phyloP scores from a whole-genome alignment of 2,888 invertebrate genomes.

The Drosophila kanekoi region DNA sequence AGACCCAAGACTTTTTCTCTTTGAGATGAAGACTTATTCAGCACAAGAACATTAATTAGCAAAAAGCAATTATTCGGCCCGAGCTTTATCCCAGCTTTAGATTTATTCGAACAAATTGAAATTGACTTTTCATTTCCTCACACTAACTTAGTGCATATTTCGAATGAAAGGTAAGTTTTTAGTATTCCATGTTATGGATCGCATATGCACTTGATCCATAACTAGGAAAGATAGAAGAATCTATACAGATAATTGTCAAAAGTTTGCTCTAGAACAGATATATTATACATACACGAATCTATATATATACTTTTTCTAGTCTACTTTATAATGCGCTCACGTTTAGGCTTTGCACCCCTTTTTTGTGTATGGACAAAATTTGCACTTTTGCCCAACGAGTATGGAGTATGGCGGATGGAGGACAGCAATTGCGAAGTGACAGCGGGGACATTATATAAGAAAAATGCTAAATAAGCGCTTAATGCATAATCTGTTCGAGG shows the following conservation, averaged over 20 bases:
- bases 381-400: conserved; percentile 22
- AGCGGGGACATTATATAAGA: conserved; percentile 62
- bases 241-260: too few relatives aligned
- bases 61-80: conserved; percentile 82
- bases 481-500: conserved; percentile 79
- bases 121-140: conserved; percentile 45
- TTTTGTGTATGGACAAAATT: conserved; percentile 34
- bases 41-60: conserved; percentile 84
- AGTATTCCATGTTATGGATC: background rate
- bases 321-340: conserved; percentile 18
- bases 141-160: conserved; percentile 32
- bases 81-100: conserved; percentile 39
- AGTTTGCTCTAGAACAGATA: too few relatives aligned
- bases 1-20: conserved; percentile 26
- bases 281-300: conserved; percentile 6
- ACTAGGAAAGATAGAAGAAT: too few relatives aligned
- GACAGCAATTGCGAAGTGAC: conserved; percentile 57
- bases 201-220: too few relatives aligned
- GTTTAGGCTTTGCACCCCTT: conserved; percentile 42
- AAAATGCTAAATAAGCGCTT: conserved; percentile 82
- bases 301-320: background rate
- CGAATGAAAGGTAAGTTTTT: background rate
- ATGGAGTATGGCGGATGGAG: conserved; percentile 16
- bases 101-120: conserved; percentile 47
- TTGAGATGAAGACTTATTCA: conserved; percentile 61